phyloP scores from a whole-genome alignment of 2,888 invertebrate species.

The Agriopis aurantiaria region DNA sequence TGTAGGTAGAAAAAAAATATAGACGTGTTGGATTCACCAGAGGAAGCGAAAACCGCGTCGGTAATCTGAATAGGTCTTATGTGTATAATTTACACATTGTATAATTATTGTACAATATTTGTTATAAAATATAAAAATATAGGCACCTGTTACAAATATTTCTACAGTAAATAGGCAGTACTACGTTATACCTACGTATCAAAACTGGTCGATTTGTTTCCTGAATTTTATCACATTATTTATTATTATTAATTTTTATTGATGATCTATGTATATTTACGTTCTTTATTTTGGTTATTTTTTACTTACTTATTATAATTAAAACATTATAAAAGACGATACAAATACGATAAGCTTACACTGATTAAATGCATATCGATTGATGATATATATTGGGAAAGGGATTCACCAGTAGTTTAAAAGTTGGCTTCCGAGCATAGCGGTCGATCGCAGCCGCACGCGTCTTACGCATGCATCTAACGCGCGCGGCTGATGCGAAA shows the following conservation, averaged over 20 bases:
- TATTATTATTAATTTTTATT: constrained; percentile 4
- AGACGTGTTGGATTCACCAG: too few relatives aligned
- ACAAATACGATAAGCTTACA: constrained; percentile 35
- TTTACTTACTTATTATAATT: neutral
- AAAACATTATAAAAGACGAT: neutral
- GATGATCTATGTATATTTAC: constrained; percentile 1
- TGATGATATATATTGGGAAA: neutral
- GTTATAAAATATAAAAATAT: too few relatives aligned
- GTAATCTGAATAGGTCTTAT: neutral
- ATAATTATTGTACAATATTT: too few relatives aligned
- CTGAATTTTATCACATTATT: constrained; percentile 9
- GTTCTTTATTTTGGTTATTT: neutral
- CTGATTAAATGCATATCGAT: constrained; percentile 43
- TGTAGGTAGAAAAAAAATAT: too few relatives aligned
- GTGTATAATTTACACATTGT: neutral
- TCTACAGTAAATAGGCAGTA: neutral
- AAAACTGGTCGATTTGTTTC: constrained; percentile 20
- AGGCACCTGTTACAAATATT: constrained; percentile 1
- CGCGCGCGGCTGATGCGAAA: too few relatives aligned
- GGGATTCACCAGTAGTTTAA: too few relatives aligned
- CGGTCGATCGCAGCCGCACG: too few relatives aligned
- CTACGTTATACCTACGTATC: neutral
- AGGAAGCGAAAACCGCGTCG: neutral
- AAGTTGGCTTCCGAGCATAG: too few relatives aligned
- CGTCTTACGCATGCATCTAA: too few relatives aligned